Evolutionary conservation across 2,113 vertebrate species (phyloP).

Genomic region (Rafetus swinhoei): DNA sequence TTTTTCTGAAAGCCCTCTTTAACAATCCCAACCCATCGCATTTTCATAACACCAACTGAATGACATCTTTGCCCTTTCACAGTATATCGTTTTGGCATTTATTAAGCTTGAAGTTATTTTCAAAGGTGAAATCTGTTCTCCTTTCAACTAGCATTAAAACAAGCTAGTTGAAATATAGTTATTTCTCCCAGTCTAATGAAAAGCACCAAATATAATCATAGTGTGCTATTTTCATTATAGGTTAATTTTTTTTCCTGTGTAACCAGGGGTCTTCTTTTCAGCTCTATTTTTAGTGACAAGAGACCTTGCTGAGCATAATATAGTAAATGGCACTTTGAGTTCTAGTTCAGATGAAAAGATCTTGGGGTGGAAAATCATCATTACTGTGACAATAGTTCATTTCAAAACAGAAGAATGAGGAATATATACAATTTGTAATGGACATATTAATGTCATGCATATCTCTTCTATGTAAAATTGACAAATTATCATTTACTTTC

Average conservation of each 20-base stretch:
- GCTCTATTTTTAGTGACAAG: neutral
- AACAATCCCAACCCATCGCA: neutral
- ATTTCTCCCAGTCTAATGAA: neutral
- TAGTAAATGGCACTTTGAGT: neutral
- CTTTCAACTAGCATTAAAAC: neutral
- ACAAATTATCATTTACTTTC: neutral
- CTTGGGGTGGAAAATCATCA: neutral
- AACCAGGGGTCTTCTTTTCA: neutral
- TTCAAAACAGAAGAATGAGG: neutral
- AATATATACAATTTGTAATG: neutral
- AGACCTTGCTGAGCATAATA: neutral
- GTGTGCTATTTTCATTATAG: neutral
- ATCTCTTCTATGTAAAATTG: neutral
- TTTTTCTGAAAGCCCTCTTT: no score
- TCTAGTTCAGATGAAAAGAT: neutral
- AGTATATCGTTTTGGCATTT: neutral
- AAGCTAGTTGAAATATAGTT: accelerated
- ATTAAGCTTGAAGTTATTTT: neutral
- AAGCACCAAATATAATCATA: neutral
- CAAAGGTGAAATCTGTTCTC: neutral
- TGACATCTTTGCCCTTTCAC: neutral
- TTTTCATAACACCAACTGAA: neutral
- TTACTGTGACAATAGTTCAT: neutral
- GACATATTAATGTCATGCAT: accelerated
- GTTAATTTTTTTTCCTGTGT: neutral